phyloP scores from a whole-genome alignment of 2,113 vertebrate genomes.

The Salvelinus namaycush region DNA sequence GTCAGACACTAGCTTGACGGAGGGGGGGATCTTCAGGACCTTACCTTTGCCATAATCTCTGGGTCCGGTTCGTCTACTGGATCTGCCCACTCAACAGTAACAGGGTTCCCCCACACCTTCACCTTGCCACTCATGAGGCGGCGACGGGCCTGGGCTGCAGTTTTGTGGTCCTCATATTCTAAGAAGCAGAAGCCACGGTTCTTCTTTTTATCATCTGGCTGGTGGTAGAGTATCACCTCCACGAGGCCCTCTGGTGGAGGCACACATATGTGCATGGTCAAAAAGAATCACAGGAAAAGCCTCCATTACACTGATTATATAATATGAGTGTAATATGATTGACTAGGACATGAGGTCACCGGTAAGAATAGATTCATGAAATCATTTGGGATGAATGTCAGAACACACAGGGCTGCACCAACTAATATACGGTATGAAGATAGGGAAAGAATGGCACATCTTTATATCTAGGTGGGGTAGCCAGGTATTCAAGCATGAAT shows the following conservation, averaged over 20 bases:
- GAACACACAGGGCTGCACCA: not conserved
- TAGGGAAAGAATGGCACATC: not conserved
- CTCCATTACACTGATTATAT: no score
- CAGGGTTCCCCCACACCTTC: constrained; percentile 89
- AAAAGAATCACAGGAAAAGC: not conserved
- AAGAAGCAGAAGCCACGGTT: constrained; percentile 91
- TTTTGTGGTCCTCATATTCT: constrained; percentile 91
- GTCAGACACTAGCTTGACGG: not conserved
- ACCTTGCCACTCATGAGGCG: constrained; percentile 89
- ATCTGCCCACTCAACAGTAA: constrained; percentile 91
- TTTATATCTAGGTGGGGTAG: not conserved
- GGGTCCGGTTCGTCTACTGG: constrained; percentile 89
- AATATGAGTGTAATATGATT: no score
- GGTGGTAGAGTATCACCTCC: constrained; percentile 91
- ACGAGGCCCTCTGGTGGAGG: constrained; percentile 82
- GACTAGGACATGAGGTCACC: no score
- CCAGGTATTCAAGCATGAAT: not conserved
- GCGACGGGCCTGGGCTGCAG: constrained; percentile 86
- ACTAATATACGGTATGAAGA: not conserved
- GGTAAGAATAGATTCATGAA: not conserved
- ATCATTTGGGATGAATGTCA: not conserved
- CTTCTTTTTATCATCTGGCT: constrained; percentile 91
- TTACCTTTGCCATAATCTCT: constrained; percentile 90
- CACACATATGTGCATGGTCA: not conserved
- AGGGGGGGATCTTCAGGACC: not conserved